A percentile compares a stretch with the other conserved stretches of the same genome.
Evolutionary conservation across 1,140 invertebrate species (phyloP).

Genomic region (Tetraneura akinire): DNA sequence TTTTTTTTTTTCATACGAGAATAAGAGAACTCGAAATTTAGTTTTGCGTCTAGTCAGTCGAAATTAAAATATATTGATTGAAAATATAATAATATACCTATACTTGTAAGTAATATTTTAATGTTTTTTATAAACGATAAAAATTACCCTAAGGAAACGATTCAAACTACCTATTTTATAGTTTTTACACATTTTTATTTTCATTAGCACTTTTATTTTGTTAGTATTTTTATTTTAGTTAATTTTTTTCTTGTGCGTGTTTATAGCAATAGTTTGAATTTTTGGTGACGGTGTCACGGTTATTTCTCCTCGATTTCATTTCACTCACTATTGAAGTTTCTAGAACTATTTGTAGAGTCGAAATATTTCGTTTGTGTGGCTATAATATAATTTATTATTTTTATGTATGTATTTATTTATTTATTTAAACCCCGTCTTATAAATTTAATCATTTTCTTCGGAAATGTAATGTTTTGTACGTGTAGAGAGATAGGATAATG

Average conservation of each 20-base stretch:
- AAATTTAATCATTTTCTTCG: no score
- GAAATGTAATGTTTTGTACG: no score
- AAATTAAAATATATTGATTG: constrained; percentile 14
- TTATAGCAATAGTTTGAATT: constrained; percentile 30
- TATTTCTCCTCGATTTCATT: constrained; percentile 14
- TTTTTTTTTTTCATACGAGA: neutral
- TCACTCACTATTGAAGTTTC: neutral
- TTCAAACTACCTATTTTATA: constrained; percentile 45
- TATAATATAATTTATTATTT: no score
- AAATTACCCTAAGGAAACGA: neutral
- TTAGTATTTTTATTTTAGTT: no score
- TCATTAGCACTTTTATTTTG: constrained; percentile 35
- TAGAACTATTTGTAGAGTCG: neutral
- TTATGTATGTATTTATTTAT: no score
- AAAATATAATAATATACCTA: neutral
- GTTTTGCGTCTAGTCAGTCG: constrained; percentile 48
- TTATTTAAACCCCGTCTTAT: no score
- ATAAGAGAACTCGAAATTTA: constrained; percentile 8
- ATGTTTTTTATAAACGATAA: constrained; percentile 16
- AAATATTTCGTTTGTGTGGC: neutral
- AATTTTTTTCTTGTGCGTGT: neutral
- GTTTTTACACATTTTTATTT: constrained; percentile 45
- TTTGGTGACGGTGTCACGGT: constrained; percentile 37
- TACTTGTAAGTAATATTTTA: no score
- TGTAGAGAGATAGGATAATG: no score